Evolutionary conservation across 2,797 vertebrate genomes (phyloP).

Genomic region (Myiothlypis chrysogaster): DNA sequence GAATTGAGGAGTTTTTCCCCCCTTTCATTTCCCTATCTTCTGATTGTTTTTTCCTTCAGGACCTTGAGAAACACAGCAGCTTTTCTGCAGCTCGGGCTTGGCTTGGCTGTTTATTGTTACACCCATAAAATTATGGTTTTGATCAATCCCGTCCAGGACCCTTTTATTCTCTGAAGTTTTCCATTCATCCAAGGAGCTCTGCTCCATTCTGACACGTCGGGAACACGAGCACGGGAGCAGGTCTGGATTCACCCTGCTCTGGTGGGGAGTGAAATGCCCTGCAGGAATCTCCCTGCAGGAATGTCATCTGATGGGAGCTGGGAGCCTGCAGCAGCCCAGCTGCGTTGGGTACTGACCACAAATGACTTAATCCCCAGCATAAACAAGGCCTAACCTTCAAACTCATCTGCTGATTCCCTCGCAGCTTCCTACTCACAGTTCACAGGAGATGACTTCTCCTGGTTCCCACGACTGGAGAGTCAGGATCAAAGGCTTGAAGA

Average conservation of each 20-base stretch:
- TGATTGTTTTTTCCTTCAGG: background rate
- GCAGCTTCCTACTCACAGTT: conserved; percentile 57
- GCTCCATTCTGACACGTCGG: background rate
- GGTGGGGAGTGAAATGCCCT: accelerated
- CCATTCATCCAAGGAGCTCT: background rate
- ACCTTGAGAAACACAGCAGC: background rate
- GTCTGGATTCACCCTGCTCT: accelerated
- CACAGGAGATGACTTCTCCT: conserved; percentile 35
- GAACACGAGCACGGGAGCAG: accelerated
- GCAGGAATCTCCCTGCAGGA: background rate
- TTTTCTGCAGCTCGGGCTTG: background rate
- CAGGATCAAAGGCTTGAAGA: conserved; percentile 27
- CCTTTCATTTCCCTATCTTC: background rate
- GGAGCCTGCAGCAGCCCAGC: conserved; percentile 48
- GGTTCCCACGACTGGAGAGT: conserved; percentile 45
- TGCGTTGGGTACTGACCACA: conserved; percentile 52
- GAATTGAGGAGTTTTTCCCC: accelerated
- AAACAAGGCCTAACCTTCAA: conserved; percentile 49
- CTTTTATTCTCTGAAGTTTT: background rate
- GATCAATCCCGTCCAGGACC: conserved; percentile 12
- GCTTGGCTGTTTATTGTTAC: background rate
- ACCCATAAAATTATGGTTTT: conserved; percentile 30
- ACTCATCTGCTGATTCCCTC: conserved; percentile 36
- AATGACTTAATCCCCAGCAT: conserved; percentile 57
- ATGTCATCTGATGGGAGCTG: conserved; percentile 18